These are phyloP conservation scores for Syrphus vitripennis DNA, from an alignment of 2,888 invertebrate genomes.

Conservation along the genomic window DNA sequence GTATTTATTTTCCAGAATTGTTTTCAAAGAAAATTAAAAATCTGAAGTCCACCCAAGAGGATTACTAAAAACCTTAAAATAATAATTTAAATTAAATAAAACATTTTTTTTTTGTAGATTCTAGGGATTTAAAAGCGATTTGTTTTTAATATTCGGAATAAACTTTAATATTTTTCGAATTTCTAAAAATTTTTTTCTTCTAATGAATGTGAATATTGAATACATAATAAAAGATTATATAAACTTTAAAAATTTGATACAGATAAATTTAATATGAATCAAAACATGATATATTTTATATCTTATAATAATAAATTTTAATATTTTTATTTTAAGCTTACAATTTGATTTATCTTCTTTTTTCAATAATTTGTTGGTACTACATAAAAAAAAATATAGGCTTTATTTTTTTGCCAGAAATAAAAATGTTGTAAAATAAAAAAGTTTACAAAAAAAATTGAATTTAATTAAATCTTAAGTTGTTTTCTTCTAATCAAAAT, in stretches of 20 bases:
- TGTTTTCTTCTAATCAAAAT: slow-evolving; percentile 75
- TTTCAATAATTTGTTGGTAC: not conserved
- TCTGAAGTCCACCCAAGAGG: too few species aligned
- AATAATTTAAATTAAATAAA: too few species aligned
- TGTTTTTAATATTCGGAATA: slow-evolving; percentile 61
- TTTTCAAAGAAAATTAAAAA: too few species aligned
- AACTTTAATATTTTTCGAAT: slow-evolving; percentile 40
- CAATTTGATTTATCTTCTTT: not conserved
- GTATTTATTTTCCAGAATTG: too few species aligned
- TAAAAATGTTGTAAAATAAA: slow-evolving; percentile 7
- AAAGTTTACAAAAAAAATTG: not conserved
- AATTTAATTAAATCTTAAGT: slow-evolving; percentile 3
- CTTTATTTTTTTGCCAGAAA: slow-evolving; percentile 24
- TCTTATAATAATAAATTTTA: not conserved
- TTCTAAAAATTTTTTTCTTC: not conserved
- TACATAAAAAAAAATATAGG: slow-evolving; percentile 33
- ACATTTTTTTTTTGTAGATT: not conserved
- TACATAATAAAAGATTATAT: slow-evolving; percentile 36
- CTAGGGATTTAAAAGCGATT: slow-evolving; percentile 50
- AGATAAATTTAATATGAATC: not conserved
- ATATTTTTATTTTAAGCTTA: too few species aligned
- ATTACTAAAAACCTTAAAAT: too few species aligned
- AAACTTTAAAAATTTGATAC: slow-evolving; percentile 44
- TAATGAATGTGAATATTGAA: slow-evolving; percentile 13
- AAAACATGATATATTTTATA: not conserved